A percentile compares a stretch with the other conserved stretches of the same genome.
phyloP scores from a whole-genome alignment of 1,140 invertebrate species.

The Procambarus clarkii region DNA sequence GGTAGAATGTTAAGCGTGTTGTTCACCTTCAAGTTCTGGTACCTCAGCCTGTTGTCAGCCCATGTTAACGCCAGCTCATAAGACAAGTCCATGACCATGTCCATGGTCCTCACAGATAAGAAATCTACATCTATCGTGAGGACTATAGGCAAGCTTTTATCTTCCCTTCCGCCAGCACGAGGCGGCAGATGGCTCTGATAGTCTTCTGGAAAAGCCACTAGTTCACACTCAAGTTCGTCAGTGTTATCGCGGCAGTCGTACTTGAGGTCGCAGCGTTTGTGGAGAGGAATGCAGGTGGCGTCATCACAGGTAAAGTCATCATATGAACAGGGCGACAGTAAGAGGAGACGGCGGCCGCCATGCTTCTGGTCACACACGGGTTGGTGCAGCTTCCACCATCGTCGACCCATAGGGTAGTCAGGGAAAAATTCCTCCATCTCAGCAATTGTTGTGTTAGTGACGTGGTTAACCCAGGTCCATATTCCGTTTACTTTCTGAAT shows the following conservation, averaged over 20 bases:
- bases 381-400: constrained; percentile 49
- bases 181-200: constrained; percentile 49
- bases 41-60: constrained; percentile 21
- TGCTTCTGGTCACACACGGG: constrained; percentile 54
- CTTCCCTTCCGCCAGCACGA: not conserved
- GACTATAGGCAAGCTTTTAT: constrained; percentile 4
- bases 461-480: constrained; percentile 57
- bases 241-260: constrained; percentile 47
- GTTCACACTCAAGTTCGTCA: constrained; percentile 28
- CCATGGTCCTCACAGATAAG: constrained; percentile 30
- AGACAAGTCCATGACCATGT: constrained; percentile 36
- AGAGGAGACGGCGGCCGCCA: constrained; percentile 24
- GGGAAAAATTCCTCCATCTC: constrained; percentile 40
- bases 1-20: constrained; percentile 38
- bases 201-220: constrained; percentile 23
- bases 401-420: constrained; percentile 67
- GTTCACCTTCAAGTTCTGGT: constrained; percentile 35
- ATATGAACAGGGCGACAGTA: constrained; percentile 35
- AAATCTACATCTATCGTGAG: constrained; percentile 28
- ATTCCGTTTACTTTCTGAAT: constrained; percentile 32
- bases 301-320: constrained; percentile 39
- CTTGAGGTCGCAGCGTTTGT: constrained; percentile 35
- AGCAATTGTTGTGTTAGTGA: constrained; percentile 49
- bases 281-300: constrained; percentile 37
- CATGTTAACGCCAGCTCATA: constrained; percentile 28